Evolutionary conservation across 1,140 invertebrate species (phyloP), one percentile per base, ranked within the genome.

Genomic region (Magallana ariakensis): DNA sequence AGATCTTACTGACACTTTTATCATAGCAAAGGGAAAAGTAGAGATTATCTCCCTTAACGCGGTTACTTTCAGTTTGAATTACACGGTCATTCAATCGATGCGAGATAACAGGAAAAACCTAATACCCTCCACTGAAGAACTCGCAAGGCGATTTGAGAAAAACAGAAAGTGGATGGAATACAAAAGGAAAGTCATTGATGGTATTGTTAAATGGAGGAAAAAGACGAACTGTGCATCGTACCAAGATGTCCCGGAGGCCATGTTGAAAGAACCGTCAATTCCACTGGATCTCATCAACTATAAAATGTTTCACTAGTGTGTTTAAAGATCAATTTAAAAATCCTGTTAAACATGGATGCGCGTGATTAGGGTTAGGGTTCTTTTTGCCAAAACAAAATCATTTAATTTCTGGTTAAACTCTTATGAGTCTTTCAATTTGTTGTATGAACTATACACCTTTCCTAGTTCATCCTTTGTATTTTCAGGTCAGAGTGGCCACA

Each of bases 101-200:
- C 81, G 60, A 54, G 56, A 80, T 16, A 58, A 80, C 11, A 58
- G 86, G 8, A 26, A 90, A 46, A 46, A 55, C n/a, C 46, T 84
- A 0, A 56, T 90, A 11, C 87, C 86, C 10, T 66, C 86, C 2
- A 87, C 80, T n/a, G 15, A 56, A 62, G 57, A 88, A 58, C 83
- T 88, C 53, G 83, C 26, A 0, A 19, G 62, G 15, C 55, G 33
- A 56, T 87, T 86, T 80, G 70, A 89, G 46, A 55, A 33, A 0
- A 89, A 87, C 58, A 56, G 84, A 55, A 56, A 62, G 13, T 90
- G 89, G 89, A 81, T 82, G 26, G 85, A 86, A 60, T 90, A 89
- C 60, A 90, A 90, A 57, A 82, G 87, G 54, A 56, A 83, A 56
- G 16, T 89, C 6, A 84, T 90, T 10, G 56, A 84, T 16, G 86